phyloP scores from a whole-genome alignment of 2,113 vertebrate genomes.

The Micromys minutus region DNA sequence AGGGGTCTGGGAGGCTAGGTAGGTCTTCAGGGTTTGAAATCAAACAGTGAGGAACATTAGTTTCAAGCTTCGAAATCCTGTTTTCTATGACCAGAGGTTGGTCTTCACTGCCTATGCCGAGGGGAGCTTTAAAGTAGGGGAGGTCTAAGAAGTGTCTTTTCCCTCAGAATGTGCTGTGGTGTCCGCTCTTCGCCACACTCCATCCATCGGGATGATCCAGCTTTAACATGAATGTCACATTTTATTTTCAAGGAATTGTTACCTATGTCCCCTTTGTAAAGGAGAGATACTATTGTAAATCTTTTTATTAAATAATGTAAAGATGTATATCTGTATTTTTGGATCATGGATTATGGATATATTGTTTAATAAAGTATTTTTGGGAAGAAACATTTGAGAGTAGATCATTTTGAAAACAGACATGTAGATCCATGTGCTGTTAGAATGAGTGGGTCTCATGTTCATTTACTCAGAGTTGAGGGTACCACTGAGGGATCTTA shows the following conservation, averaged over 20 bases:
- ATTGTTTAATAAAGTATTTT: constrained; percentile 90
- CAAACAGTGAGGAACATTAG: constrained; percentile 8
- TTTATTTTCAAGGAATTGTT: constrained; percentile 75
- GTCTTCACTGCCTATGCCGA: background rate
- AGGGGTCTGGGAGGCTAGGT: background rate
- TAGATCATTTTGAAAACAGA: background rate
- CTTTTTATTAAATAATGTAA: constrained; percentile 84
- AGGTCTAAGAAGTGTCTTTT: constrained; percentile 4
- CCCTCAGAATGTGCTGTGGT: background rate
- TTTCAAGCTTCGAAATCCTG: background rate
- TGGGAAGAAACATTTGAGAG: constrained; percentile 73
- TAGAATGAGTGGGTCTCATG: background rate
- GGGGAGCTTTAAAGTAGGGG: background rate
- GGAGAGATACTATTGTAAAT: constrained; percentile 79
- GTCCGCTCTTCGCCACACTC: constrained; percentile 67
- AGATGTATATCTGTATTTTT: constrained; percentile 90
- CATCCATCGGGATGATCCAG: constrained; percentile 61
- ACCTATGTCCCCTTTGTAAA: constrained; percentile 81
- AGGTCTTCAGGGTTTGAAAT: constrained; percentile 8
- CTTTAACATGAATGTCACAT: constrained; percentile 67
- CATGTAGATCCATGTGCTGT: background rate
- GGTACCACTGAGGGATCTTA: background rate
- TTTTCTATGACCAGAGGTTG: constrained; percentile 65
- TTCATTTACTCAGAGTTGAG: background rate
- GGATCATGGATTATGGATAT: constrained; percentile 84